Evolutionary conservation across 2,113 vertebrate genomes (phyloP).

Genomic region (Benitochromis conjunctus): DNA sequence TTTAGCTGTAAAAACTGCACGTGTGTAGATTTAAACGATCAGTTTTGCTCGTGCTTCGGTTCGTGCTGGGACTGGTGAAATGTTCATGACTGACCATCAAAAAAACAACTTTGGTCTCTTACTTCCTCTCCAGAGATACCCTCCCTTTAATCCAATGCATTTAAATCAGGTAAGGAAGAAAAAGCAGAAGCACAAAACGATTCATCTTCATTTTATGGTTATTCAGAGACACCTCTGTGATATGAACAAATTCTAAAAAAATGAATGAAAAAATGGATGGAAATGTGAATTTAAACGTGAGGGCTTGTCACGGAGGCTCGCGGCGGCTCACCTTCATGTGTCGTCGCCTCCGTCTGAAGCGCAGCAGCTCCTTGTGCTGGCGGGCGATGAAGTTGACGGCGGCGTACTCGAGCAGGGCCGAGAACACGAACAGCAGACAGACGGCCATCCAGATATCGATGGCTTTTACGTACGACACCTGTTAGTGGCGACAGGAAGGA

Average conservation of each 20-base stretch:
- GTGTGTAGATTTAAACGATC: not conserved
- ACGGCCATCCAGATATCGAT: slow-evolving; percentile 99
- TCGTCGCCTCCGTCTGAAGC: slow-evolving; percentile 92
- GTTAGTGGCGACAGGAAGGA: not conserved
- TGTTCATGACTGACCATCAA: not conserved
- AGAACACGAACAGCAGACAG: slow-evolving; percentile 97
- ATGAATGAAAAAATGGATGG: not conserved
- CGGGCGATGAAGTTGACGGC: slow-evolving; percentile 98
- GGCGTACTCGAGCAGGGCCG: slow-evolving; percentile 93
- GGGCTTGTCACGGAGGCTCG: not conserved
- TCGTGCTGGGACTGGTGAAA: not conserved
- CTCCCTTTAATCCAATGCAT: not conserved
- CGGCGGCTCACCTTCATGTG: slow-evolving; percentile 87
- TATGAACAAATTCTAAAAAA: not conserved
- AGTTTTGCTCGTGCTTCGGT: not conserved
- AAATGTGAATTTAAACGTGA: not conserved
- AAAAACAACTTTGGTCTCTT: not conserved
- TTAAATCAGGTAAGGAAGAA: not conserved
- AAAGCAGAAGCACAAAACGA: not conserved
- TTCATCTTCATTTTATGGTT: not conserved
- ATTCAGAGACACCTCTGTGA: not conserved
- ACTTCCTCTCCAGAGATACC: not conserved
- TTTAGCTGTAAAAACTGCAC: not conserved
- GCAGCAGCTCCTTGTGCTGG: slow-evolving; percentile 98
- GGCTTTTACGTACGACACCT: slow-evolving; percentile 99